Evolutionary conservation across 2,888 invertebrate species (phyloP), one percentile per base, ranked within the genome.

Genomic region (Mesoligia furuncula): DNA sequence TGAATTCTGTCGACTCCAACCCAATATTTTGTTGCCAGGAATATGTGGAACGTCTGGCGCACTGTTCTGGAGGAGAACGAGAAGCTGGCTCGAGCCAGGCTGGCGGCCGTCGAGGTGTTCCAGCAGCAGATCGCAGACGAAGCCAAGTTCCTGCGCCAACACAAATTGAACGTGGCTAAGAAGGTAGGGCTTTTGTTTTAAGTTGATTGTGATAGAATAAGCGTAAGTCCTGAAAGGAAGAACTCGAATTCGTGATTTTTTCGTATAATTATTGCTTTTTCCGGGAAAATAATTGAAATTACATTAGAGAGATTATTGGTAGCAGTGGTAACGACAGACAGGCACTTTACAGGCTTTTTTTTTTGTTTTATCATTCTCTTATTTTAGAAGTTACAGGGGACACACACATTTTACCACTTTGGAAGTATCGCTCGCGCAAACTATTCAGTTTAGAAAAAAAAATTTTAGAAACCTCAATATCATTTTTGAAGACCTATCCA

Each of bases 41-140:
- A 99, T 93, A 99, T 99, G 98, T 99, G 99, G 98, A 98, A 98
- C 92, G 99, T 99, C n/a, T 99, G 99, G 99, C 97, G 99, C 85
- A 98, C 99, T 0, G 99, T 99, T 5, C 96, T 99, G 90, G 99
- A 99, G 93, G 99, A 99, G 95, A 99, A 99, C 92, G 99, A 99
- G 93, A 99, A 99, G 93, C 95, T 99, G 88, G 99, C 99, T 24
- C 98, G 99, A 84, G 99, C 99, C 31, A 97, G 99, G 68, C 97
- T 99, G 75, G 99, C 99, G 0, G 99, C 99, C 0, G 98, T 99
- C 57, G 99, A 99, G 95, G 98, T 99, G 36, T 99, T 99, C 94
- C 98, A 99, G 93, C 99, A 99, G 95, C 98, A 99, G 95, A 99
- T 99, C 83, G 99, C 99, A 0, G 99, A 99, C 92, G 99, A 99